Conservation (phyloP, 2,113 vertebrate genomes). For the Eudyptes chrysolophus region DNA sequence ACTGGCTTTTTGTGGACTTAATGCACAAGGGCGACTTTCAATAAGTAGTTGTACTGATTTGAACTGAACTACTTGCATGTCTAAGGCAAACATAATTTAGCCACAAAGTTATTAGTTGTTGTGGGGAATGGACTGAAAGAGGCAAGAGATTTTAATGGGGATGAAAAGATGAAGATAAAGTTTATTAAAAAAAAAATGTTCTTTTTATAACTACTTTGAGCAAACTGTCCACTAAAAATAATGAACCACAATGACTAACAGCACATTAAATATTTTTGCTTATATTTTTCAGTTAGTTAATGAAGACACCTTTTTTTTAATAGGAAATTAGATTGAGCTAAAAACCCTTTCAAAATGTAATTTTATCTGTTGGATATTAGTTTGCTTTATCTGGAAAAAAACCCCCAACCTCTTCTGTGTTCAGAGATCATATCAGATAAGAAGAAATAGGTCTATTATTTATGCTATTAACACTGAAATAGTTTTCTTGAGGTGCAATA, state of each 20-base stretch:
- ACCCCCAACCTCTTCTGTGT: neutral
- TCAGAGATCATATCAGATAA: constrained; percentile 22
- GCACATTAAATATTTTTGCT: neutral
- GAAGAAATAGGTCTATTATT: constrained; percentile 26
- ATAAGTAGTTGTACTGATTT: neutral
- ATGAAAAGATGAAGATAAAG: neutral
- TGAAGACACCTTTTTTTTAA: neutral
- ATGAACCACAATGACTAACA: constrained; percentile 16
- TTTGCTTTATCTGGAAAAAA: neutral
- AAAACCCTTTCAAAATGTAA: neutral
- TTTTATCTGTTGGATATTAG: constrained; percentile 4
- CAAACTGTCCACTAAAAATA: constrained; percentile 15
- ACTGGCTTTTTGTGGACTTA: neutral
- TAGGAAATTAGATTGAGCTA: constrained; percentile 19
- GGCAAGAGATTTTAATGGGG: neutral
- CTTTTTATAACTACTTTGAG: constrained; percentile 29
- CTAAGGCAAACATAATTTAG: neutral
- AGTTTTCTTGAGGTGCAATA: constrained; percentile 79
- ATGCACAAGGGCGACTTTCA: neutral
- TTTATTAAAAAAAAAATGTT: neutral
- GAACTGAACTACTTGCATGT: neutral
- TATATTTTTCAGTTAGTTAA: constrained; percentile 20
- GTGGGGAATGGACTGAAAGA: neutral
- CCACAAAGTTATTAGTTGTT: neutral
- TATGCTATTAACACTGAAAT: constrained; percentile 39